These are phyloP conservation scores for Caenorhabditis tropicalis DNA, from an alignment of 1,140 invertebrate species.

Conservation along the genomic window DNA sequence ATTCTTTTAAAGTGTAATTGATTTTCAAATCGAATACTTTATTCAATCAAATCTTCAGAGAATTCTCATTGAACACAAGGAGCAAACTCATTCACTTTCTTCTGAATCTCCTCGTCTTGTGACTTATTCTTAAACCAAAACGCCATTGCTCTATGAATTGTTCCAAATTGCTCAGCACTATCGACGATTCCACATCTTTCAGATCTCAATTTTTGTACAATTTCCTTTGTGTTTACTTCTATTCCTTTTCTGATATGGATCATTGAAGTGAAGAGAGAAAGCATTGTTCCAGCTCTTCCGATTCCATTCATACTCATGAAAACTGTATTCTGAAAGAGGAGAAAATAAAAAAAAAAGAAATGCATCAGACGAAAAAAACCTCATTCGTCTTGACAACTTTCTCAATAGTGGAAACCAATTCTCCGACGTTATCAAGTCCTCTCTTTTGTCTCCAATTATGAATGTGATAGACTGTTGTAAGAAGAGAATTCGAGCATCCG, in stretches of 20 bases:
- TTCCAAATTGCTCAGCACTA: not conserved
- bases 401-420: not conserved
- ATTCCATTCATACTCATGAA: constrained; percentile 24
- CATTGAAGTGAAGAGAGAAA: not conserved
- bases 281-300: not conserved
- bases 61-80: too few species aligned
- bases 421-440: not conserved
- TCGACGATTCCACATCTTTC: not conserved
- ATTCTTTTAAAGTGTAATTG: too few species aligned
- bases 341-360: not conserved
- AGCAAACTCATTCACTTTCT: too few species aligned
- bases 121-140: not conserved
- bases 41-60: too few species aligned
- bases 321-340: not conserved
- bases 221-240: constrained; percentile 23
- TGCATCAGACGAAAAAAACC: not conserved
- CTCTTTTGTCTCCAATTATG: constrained; percentile 7
- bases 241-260: not conserved
- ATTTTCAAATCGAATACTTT: too few species aligned
- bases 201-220: not conserved
- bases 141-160: not conserved
- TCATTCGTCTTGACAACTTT: not conserved
- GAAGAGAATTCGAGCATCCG: constrained; percentile 50
- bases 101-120: not conserved
- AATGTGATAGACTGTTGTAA: constrained; percentile 49